Evolutionary conservation across 2,888 invertebrate genomes (phyloP), one percentile per base, ranked within the genome.

Genomic region (Drosophila longiperda): DNA sequence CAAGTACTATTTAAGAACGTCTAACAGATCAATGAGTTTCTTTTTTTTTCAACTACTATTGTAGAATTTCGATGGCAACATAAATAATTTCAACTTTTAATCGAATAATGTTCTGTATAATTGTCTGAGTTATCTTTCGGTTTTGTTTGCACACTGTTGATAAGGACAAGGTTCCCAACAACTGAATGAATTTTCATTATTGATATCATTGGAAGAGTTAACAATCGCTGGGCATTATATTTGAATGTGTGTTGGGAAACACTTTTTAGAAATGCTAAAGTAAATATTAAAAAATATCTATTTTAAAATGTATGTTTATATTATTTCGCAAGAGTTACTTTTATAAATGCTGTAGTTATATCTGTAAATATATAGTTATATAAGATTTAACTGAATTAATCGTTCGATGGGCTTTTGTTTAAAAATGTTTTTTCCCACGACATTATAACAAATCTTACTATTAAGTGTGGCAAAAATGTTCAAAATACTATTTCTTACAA

Each of bases 81-180:
- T 54, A 59, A 54, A 57, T 65, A 50, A 59, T 66, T 77, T 63
- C 79, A 64, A 62, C 59, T 52, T 75, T 70, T 66, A 75, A 75
- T 73, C 78, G 71, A 50, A 66, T 57, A 15, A 34, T 62, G 57
- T 80, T 73, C 50, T 58, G 48, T 66, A 50, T 54, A 63, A 58
- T 57, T 66, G 17, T 63, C 53, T n/a, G 29, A 66, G 75, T 71
- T 82, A 87, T 87, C 85, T 84, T 78, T 59, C 32, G 11, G 8
- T 61, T 45, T 32, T 53, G 67, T 54, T 62, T 66, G 67, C 65
- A 53, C 78, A 62, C 52, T 64, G 45, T 53, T 79, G 85, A 62
- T 67, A 73, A 67, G 29, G 5, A 11, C 23, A 5, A 11, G 11
- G n/a, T 53, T 42, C 33, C 34, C 29, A 15, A 40, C 50, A 75